Base-by-base conservation (phyloP, 2,113 vertebrate species). In the Xyrauchen texanus region DNA sequence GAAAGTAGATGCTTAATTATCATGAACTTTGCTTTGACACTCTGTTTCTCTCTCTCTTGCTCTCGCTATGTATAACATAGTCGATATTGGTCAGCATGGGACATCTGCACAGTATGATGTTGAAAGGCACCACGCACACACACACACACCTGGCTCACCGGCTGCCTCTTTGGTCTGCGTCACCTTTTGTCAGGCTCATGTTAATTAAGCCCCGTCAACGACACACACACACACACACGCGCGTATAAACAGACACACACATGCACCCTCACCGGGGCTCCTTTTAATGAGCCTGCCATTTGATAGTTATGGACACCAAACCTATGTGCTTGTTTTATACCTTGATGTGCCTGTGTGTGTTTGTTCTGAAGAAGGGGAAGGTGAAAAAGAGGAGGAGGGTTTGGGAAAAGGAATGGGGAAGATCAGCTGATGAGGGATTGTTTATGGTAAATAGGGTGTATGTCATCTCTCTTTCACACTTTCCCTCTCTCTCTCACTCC, bases 271-370 rank as follows among this genome's bases (percentile, higher is more conserved):
- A 87, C 90, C 67, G 80, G 90, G 91, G 89, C 76, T 89, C 89
- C 87, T 92, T 93, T 92, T 92, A 93, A 94, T 91, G 91, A 92
- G 89, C 87, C 85, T 77, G 81, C 86, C 89, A 91, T 94, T 93
- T 94, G 91, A 94, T 94, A 87, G 83, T 88, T 73, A 90, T 85
- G 88, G 91, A 90, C 88, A 85, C 90, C 91, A 90, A 34, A 81
- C 79, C 51, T 76, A 85, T 87, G 85, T 87, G 87, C 89, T 80
- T 88, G 82, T 90, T 86, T 90, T 87, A 89, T 86, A 89, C 83
- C 76, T 87, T 82, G 85, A 87, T 58, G 67, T 3, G 16, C 46
- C 15, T 64, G 49, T 81, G 63, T 79, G 63, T 73, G 61, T 62
- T 34, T 34, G 1, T 34, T 34, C 21, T 34, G 21, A 34, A 34